A percentile compares a stretch with the other conserved stretches of the same genome.
Evolutionary conservation across 2,888 invertebrate genomes (phyloP).

Genomic region (Chironomus tentans): DNA sequence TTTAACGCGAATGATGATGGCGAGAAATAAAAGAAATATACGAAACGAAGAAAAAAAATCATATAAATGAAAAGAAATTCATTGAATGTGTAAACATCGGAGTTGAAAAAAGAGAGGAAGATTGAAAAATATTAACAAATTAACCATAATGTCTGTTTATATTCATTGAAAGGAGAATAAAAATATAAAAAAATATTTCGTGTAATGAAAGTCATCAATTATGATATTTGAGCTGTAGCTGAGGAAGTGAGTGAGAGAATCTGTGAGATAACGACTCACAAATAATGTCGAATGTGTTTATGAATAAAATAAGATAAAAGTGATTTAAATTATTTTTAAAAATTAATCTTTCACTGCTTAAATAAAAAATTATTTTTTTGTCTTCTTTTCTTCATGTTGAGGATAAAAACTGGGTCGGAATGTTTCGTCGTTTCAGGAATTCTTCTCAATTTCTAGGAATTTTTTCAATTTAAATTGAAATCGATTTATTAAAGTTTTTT

Average conservation of each 20-base stretch:
- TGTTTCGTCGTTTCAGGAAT: too few species aligned
- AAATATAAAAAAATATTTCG: not conserved
- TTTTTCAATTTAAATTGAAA: too few species aligned
- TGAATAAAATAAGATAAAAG: not conserved
- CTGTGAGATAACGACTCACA: too few species aligned
- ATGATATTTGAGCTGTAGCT: constrained; percentile 1
- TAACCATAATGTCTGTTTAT: constrained; percentile 17
- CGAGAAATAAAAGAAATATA: constrained; percentile 6
- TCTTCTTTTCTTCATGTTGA: not conserved
- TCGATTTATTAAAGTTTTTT: too few species aligned
- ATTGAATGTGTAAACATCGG: constrained; percentile 18
- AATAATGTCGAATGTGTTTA: too few species aligned
- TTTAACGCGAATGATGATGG: constrained; percentile 20
- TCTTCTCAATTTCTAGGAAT: too few species aligned
- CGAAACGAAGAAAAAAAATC: not conserved
- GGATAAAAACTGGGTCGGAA: not conserved
- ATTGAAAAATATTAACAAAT: constrained; percentile 18
- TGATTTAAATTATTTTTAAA: not conserved
- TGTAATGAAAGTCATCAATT: constrained; percentile 8
- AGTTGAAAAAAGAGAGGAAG: not conserved
- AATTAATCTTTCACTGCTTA: not conserved
- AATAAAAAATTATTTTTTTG: not conserved
- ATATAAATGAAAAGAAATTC: constrained; percentile 1
- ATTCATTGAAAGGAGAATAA: not conserved
- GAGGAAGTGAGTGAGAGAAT: not conserved